Evolutionary conservation across 2,888 invertebrate genomes (phyloP), one percentile per base, ranked within the genome.

Genomic region (Lasioglossum figueresi): DNA sequence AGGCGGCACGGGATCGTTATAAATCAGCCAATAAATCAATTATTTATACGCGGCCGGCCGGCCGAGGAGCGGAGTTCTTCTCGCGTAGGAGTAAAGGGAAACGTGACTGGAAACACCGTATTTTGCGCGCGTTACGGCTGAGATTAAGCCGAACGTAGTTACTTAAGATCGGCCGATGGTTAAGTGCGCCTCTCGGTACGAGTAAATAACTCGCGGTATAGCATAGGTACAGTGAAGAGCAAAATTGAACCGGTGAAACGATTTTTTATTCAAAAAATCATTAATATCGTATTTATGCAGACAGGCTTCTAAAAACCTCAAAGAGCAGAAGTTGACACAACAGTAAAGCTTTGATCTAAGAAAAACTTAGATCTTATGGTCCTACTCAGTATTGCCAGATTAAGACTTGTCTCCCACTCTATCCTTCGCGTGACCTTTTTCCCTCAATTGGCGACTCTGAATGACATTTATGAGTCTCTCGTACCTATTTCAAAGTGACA

Each of bases 11-110:
- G 70, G 77, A 82, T 80, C 77, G 70, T 77, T 83, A 78, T 83
- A 84, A 89, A 90, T 89, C 86, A 66, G 52, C 63, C 74, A 80
- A 90, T 86, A 88, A 91, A 89, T 90, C 86, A 88, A 90, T 91
- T 89, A 84, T 87, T 90, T 88, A 81, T 87, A 77, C 27, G 71
- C 52, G 74, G n/a, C 43, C 56, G 52, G 78, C 78, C 75, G 78
- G 78, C 14, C 77, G 27, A 34, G 66, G 19, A 66, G 34, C 66
- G 34, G 27, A 37, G 52, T 70, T 48, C 37, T 68, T 68, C 68
- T 37, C 76, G 73, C 63, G 78, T 76, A 80, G 72, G 82, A 68
- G 66, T 34, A 52, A 59, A 82, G 52, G 72, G 71, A 87, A 88
- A 80, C 83, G 85, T 77, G 75, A 82, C 78, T 77, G 31, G 72